These are phyloP conservation scores for Chymomyza costata DNA, from an alignment of 1,140 invertebrate species.

Conservation along the genomic window DNA sequence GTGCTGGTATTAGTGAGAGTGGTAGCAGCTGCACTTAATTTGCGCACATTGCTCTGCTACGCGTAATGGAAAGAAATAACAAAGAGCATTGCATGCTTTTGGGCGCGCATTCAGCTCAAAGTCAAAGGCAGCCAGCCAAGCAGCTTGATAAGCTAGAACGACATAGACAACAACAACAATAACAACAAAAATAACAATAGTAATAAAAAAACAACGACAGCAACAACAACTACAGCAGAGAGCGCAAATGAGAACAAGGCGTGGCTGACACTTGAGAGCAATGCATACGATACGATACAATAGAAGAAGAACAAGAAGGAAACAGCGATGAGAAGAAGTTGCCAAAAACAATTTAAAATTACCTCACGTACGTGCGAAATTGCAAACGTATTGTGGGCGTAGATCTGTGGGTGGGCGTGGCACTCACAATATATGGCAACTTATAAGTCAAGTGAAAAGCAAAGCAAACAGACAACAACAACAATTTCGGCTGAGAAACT, in stretches of 20 bases:
- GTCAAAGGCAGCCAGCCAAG: neutral
- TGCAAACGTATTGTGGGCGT: conserved; percentile 66
- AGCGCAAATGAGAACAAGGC: no score
- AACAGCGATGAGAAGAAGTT: conserved; percentile 35
- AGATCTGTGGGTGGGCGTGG: conserved; percentile 16
- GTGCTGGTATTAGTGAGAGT: conserved; percentile 3
- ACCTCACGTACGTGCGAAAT: conserved; percentile 69
- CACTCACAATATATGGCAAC: conserved; percentile 58
- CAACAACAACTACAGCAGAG: no score
- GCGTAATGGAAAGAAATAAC: conserved; percentile 57
- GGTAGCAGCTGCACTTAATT: conserved; percentile 58
- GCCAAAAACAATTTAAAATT: conserved; percentile 67
- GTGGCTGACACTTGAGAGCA: no score
- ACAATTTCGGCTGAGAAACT: conserved; percentile 35
- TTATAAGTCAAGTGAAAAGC: conserved; percentile 68
- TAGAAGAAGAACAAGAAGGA: conserved; percentile 9
- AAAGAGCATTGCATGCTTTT: conserved; percentile 48
- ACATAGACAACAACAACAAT: no score
- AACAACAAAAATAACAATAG: no score
- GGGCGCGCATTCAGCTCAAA: conserved; percentile 3
- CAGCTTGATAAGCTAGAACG: no score
- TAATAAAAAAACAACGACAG: no score
- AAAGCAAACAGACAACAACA: conserved; percentile 32
- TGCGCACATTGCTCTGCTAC: conserved; percentile 54
- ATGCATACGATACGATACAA: conserved; percentile 3